Base-by-base conservation (phyloP, 2,113 vertebrate species). In the Climacteris rufus region DNA sequence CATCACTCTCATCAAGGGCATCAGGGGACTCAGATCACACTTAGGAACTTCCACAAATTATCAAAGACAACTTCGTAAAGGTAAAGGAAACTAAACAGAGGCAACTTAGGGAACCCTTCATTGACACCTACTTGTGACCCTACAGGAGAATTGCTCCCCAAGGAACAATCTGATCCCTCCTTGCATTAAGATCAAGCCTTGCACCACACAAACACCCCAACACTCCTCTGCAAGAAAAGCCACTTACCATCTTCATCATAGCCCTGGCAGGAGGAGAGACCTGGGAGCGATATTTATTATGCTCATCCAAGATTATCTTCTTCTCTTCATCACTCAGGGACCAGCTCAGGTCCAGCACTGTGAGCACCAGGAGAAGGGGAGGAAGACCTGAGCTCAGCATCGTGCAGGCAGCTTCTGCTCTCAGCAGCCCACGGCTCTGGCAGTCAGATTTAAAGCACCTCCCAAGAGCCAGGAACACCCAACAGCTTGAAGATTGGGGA, bases 191-290 rank as follows among this genome's bases (percentile, higher is more conserved):
- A 20, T 6, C 0, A 0, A 79, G 35, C 28, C 42, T 92, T 22
- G 30, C 23, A 7, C 52, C 13, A 47, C 30, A 24, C 72, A 69
- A 86, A 39, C 49, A 28, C 79, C 53, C 70, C 37, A 49, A 37
- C 11, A 30, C 37, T 42, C 37, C 65, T n/a, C 59, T 49, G 33
- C 30, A 47, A 10, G 3, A 42, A 83, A 86, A 87, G 66, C 76
- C 81, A 81, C 98, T 98, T 31, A 98, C 98, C 98, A 98, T 96
- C 88, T 70, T 98, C 87, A 94, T 96, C 98, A 98, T 98, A 59
- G 97, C 86, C 33, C 57, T 39, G 28, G 98, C 98, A 0, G 97
- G 71, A 2, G 98, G 98, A 39, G 82, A 80, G 2, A 96, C 96
- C 90, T 96, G 86, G 10, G 98, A 82, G 6, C 98, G 98, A 40